These are phyloP conservation scores for Acanthurus leucopareius DNA, from an alignment of 2,797 vertebrate genomes.

Conservation along the genomic window DNA sequence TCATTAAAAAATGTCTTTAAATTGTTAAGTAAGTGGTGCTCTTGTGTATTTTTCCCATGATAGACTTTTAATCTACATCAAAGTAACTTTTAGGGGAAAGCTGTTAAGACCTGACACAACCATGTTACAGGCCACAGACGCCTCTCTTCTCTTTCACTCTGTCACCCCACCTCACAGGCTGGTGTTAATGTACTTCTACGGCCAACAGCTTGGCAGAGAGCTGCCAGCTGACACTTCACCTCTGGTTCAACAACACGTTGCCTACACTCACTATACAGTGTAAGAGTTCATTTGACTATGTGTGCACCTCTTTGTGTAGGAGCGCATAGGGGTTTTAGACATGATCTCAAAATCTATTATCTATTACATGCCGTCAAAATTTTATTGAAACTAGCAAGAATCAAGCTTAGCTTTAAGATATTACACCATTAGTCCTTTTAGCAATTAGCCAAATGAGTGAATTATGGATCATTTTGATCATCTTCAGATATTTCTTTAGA, in stretches of 20 bases:
- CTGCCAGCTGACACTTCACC: constrained; percentile 78
- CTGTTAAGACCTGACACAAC: constrained; percentile 58
- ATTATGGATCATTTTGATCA: not conserved
- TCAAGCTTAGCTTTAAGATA: constrained; percentile 2
- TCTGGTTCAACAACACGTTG: constrained; percentile 76
- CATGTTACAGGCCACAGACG: constrained; percentile 72
- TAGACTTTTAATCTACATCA: constrained; percentile 53
- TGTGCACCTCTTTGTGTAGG: constrained; percentile 30
- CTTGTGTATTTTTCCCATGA: constrained; percentile 26
- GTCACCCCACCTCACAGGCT: constrained; percentile 66
- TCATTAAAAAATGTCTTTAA: not conserved
- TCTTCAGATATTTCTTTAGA: not conserved
- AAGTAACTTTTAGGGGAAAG: constrained; percentile 58
- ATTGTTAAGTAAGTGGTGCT: not conserved
- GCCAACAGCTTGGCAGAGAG: constrained; percentile 75
- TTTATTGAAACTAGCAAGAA: not conserved
- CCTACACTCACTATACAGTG: constrained; percentile 66
- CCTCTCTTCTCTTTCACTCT: constrained; percentile 69
- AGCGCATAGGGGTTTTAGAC: constrained; percentile 4
- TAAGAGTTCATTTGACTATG: constrained; percentile 33
- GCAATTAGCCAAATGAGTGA: not conserved
- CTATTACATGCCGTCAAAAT: not conserved
- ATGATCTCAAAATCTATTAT: not conserved
- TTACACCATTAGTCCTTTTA: not conserved
- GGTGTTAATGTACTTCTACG: constrained; percentile 81